phyloP scores from a whole-genome alignment of 2,797 vertebrate species.

The Leptatherina wallacei region DNA sequence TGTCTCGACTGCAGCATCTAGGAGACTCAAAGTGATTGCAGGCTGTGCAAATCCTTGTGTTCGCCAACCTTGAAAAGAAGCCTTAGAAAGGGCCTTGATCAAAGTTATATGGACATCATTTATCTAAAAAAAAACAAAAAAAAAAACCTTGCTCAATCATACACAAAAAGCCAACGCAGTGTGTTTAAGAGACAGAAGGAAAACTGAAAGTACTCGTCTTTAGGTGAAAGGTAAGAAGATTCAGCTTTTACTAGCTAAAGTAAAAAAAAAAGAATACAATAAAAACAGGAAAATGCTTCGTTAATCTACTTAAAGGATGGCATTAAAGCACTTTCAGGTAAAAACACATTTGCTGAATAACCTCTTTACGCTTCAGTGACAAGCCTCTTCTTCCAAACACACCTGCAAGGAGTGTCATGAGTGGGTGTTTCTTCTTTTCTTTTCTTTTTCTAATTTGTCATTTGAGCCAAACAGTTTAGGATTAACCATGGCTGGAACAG shows the following conservation, averaged over 20 bases:
- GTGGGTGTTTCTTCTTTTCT: constrained; percentile 22
- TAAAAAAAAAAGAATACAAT: neutral
- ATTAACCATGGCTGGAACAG: constrained; percentile 37
- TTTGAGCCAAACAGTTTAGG: constrained; percentile 15
- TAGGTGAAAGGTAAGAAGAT: constrained; percentile 27
- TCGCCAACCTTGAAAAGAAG: constrained; percentile 70
- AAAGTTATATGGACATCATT: constrained; percentile 36
- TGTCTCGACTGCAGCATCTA: constrained; percentile 5
- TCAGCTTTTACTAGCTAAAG: constrained; percentile 18
- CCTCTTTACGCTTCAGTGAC: constrained; percentile 30
- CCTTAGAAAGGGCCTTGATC: constrained; percentile 52
- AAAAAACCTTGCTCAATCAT: constrained; percentile 49
- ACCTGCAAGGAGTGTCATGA: constrained; percentile 40
- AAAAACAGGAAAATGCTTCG: neutral
- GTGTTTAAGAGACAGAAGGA: neutral
- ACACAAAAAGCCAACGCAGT: neutral
- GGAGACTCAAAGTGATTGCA: neutral
- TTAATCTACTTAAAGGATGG: neutral
- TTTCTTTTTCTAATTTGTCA: constrained; percentile 13
- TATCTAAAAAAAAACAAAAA: constrained; percentile 40
- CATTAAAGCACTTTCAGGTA: neutral
- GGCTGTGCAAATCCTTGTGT: constrained; percentile 21
- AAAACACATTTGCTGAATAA: neutral
- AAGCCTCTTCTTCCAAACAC: constrained; percentile 24
- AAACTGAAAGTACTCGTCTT: constrained; percentile 2